Base-by-base conservation (phyloP, 2,113 vertebrate genomes). In the Pardalotus punctatus region DNA sequence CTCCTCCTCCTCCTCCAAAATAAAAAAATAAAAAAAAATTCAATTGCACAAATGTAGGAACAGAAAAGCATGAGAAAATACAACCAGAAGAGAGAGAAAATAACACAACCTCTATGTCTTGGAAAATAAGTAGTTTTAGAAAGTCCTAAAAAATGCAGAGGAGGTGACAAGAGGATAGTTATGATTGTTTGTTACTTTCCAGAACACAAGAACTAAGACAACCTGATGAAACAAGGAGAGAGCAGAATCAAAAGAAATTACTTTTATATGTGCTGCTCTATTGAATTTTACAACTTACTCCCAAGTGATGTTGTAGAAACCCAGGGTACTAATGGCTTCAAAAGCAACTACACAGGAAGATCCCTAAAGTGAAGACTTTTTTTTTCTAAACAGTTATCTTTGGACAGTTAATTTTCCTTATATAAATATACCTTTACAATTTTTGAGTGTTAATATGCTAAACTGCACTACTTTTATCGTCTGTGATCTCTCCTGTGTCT, bases 171-270 rank as follows among this genome's bases (percentile, higher is more conserved):
- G 42, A n/a, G 40, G 18, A 40, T 72, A 62, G 70, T 72, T 69
- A 73, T 38, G 10, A 35, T 79, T 66, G 54, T 71, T 86, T 77
- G 57, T 42, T 69, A 50, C 61, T 91, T 86, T 40, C 29, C 61
- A 88, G 33, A 86, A 65, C 18, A 50, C 57, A 65, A 80, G 79
- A 92, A 88, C 45, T 85, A 79, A 85, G 25, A 53, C 13, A 82
- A 72, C 24, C 13, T 54, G 45, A 56, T 45, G 12, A 92, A 94
- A 82, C 9, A 10, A 94, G 45, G 35, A 92, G 18, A 42, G 38
- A 88, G 50, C 14, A 80, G 66, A 86, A 86, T 92, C 50, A 83
- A 94, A 92, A 94, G 28, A 74, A 90, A 72, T 72, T 61, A 56
- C 33, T 87, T 87, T 61, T 69, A 80, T 25, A 38, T 57, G 15